Base-by-base conservation (phyloP, 2,888 invertebrate genomes). In the Acronicta psi region DNA sequence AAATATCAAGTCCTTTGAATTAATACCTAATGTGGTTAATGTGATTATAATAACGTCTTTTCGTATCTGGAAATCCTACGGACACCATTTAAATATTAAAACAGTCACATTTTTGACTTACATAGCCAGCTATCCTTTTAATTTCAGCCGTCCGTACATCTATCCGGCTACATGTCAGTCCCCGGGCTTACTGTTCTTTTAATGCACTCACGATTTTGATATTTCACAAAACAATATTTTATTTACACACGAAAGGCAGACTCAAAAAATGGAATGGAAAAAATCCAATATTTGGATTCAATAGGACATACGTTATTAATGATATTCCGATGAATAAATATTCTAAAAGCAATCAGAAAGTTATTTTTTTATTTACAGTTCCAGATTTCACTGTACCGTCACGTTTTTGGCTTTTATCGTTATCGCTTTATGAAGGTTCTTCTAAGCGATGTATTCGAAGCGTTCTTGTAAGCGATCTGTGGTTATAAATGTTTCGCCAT, bases 101-200 rank as follows among this genome's bases (percentile, higher is more conserved):
- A 36, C 1, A 36, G 17, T 18, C 16, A 29, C n/a, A 8, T 17
- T 29, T 36, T 34, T 34, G n/a, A 8, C 5, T 17, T 14, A 8
- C 18, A 17, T 36, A 13, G 31, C 11, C 25, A 36, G 10, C 62
- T 47, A 62, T 34, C 9, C 20, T 53, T 62, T 62, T 44, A 36
- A 40, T 61, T 62, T 53, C 38, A 13, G n/a, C 40, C 13, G 9
- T 36, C 25, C 16, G 3, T 20, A 36, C 44, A 41, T 20, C 18
- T 43, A n/a, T 46, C 38, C 8, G 25, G 38, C 17, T 20, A 14
- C 34, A 36, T 44, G 38, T 54, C 31, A 46, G 7, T 18, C 7
- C 20, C 11, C 38, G 5, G 40, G 54, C 46, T 40, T 13, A 44
- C 10, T 37, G 29, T 23, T 45, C 9, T 40, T 38, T 47, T 38